Evolutionary conservation across 37 sponge, comb jelly and placozoan species (phyloP).

Genomic region (Geodia barretti): DNA sequence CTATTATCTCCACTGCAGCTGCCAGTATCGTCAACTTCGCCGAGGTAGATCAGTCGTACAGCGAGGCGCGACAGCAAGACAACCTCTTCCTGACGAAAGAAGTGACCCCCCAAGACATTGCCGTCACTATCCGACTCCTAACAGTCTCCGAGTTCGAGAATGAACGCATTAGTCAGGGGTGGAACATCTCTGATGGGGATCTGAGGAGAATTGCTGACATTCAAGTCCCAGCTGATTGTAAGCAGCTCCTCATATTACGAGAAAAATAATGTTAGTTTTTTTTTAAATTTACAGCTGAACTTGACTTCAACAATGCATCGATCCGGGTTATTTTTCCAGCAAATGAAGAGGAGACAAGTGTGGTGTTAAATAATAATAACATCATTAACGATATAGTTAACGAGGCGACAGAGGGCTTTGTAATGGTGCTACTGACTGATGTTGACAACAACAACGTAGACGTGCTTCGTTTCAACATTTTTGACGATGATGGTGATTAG

Average conservation of each 20-base stretch:
- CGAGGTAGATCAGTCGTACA: not conserved
- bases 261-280: not conserved
- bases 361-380: not conserved
- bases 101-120: not conserved
- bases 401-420: constrained; percentile 16
- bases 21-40: too few relatives aligned
- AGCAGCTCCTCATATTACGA: too few relatives aligned
- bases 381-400: constrained; percentile 12
- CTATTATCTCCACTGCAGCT: too few relatives aligned
- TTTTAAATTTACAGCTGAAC: not conserved
- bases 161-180: not conserved
- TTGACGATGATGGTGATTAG: constrained; percentile 22
- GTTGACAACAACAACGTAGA: not conserved
- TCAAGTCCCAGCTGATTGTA: not conserved
- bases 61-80: not conserved
- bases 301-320: not conserved
- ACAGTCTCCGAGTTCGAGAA: not conserved
- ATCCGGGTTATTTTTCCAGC: not conserved
- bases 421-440: not conserved
- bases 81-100: not conserved
- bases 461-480: not conserved
- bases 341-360: not conserved
- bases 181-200: too few relatives aligned
- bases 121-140: not conserved
- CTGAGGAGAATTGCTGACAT: not conserved